Percentiles rank a stretch among this genome's conserved stretches.
Evolutionary conservation across 2,888 invertebrate genomes (phyloP).

Genomic region (Latrodectus hesperus): DNA sequence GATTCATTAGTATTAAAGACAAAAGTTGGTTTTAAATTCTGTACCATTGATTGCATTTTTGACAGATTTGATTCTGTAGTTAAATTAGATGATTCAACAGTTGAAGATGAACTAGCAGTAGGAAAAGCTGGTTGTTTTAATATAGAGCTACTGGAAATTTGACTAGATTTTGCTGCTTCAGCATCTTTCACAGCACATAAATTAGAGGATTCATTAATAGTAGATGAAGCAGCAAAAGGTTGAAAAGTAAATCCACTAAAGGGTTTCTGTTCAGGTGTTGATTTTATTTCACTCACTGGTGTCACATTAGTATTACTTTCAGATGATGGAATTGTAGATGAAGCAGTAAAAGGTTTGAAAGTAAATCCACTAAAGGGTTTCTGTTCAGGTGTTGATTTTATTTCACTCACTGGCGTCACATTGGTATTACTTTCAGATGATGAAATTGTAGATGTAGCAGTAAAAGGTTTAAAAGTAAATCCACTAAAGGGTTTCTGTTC

Average conservation of each 20-base stretch:
- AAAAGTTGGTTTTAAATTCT: constrained; percentile 28
- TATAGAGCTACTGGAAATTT: no score
- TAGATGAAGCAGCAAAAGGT: neutral
- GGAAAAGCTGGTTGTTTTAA: neutral
- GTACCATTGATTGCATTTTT: constrained; percentile 42
- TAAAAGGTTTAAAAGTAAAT: neutral
- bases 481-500: constrained; percentile 4
- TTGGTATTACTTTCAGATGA: neutral
- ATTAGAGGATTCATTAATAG: neutral
- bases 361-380: neutral
- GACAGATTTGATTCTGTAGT: constrained; percentile 33
- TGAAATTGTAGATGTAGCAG: neutral
- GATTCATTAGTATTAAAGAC: constrained; percentile 69
- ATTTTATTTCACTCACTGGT: neutral
- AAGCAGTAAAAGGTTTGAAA: neutral
- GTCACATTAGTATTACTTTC: neutral
- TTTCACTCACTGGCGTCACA: constrained; percentile 4
- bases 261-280: neutral
- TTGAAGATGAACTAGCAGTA: neutral
- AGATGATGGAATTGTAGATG: neutral
- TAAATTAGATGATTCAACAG: neutral
- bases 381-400: neutral
- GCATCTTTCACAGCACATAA: neutral
- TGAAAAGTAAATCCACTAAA: constrained; percentile 1
- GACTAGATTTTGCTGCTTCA: no score